Conservation (phyloP, 2,113 vertebrate genomes). For the Amphiprion percula region DNA sequence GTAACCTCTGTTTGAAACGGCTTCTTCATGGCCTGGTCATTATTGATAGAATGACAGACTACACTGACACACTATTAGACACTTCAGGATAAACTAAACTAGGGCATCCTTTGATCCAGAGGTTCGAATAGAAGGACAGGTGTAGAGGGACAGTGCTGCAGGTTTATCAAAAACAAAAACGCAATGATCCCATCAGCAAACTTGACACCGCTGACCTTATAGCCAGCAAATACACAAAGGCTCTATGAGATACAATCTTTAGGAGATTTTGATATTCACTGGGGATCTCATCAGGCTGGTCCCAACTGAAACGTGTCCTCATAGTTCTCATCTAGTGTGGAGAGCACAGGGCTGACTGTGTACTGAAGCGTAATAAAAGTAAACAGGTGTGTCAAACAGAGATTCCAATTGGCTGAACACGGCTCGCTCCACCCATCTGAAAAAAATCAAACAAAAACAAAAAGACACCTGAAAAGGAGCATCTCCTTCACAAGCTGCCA, state of each 20-base stretch:
- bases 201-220: conserved; percentile 49
- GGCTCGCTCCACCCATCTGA: conserved; percentile 3
- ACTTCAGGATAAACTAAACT: background rate
- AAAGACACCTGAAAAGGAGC: background rate
- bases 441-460: background rate
- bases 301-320: background rate
- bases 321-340: background rate
- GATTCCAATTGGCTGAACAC: background rate
- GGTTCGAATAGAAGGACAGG: conserved; percentile 1
- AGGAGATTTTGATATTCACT: conserved; percentile 25
- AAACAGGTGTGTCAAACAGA: background rate
- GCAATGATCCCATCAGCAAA: conserved; percentile 40
- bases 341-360: background rate
- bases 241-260: conserved; percentile 15
- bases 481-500: background rate
- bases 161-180: conserved; percentile 26
- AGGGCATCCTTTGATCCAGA: conserved; percentile 4
- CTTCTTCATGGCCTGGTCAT: background rate
- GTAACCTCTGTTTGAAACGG: background rate
- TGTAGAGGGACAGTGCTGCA: background rate
- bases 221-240: background rate
- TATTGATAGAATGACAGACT: background rate
- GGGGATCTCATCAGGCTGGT: conserved; percentile 9
- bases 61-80: background rate
- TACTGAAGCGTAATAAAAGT: background rate